A percentile compares a stretch with the other conserved stretches of the same genome.
These are phyloP conservation scores for Harpalus rubripes DNA, from an alignment of 2,888 invertebrate genomes.

Conservation along the genomic window DNA sequence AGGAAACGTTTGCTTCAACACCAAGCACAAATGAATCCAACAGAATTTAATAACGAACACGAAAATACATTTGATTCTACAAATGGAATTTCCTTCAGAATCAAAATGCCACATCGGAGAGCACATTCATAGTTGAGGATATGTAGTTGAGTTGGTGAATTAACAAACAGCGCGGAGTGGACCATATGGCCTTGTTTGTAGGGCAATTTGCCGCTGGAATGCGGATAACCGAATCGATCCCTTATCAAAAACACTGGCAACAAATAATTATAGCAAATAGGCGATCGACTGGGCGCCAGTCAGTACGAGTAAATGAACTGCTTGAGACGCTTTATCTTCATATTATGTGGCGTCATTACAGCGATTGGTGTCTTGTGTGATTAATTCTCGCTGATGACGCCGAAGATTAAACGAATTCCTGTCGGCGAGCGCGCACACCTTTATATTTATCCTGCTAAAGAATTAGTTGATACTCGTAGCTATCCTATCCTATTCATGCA, in stretches of 20 bases:
- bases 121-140: background rate
- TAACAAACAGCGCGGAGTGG: background rate
- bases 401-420: slow-evolving; percentile 23
- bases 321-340: slow-evolving; percentile 24
- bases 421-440: background rate
- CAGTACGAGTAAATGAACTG: slow-evolving; percentile 24
- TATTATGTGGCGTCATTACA: slow-evolving; percentile 47
- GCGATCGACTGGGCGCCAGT: background rate
- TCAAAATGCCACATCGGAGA: background rate
- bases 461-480: background rate
- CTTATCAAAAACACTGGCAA: slow-evolving; percentile 32
- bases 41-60: slow-evolving; percentile 48
- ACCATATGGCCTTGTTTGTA: slow-evolving; percentile 37
- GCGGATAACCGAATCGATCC: slow-evolving; percentile 45
- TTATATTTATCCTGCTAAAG: background rate
- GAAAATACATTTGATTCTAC: slow-evolving; percentile 36
- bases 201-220: slow-evolving; percentile 20
- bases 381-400: slow-evolving; percentile 11
- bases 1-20: slow-evolving; percentile 28
- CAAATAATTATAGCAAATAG: slow-evolving; percentile 40
- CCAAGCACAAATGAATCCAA: slow-evolving; percentile 41
- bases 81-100: slow-evolving; percentile 15
- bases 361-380: slow-evolving; percentile 55
- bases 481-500: background rate
- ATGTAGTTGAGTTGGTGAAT: background rate